A percentile compares a stretch with the other conserved stretches of the same genome.
Evolutionary conservation across 1,140 invertebrate species (phyloP).

Genomic region (Zaprionus davidi): DNA sequence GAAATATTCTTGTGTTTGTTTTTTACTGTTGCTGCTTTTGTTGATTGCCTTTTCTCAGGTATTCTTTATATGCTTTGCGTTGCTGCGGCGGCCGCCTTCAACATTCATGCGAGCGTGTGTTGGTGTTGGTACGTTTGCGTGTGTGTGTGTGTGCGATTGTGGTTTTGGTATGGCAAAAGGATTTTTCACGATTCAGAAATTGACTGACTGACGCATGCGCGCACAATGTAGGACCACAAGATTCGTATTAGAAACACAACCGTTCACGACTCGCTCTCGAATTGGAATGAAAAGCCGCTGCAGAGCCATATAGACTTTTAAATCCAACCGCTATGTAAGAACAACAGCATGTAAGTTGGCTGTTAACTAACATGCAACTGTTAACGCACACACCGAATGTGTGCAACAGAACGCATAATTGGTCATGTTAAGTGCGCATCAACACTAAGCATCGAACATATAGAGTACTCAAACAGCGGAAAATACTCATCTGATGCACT

Average conservation of each 20-base stretch:
- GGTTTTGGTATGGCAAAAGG: conserved; percentile 54
- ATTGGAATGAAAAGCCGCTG: conserved; percentile 69
- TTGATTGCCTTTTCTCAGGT: conserved; percentile 55
- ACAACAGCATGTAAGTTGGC: conserved; percentile 20
- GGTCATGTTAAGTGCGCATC: conserved; percentile 1
- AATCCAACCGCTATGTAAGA: conserved; percentile 38
- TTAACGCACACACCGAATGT: neutral
- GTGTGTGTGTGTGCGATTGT: conserved; percentile 6
- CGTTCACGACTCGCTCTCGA: conserved; percentile 68
- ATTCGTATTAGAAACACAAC: conserved; percentile 57
- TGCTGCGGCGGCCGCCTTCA: conserved; percentile 16
- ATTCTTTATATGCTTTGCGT: conserved; percentile 46
- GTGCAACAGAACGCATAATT: neutral
- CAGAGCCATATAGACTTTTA: conserved; percentile 54
- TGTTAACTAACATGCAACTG: conserved; percentile 4
- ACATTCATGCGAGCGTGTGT: conserved; percentile 21
- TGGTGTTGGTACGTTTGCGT: conserved; percentile 14
- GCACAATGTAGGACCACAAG: conserved; percentile 47
- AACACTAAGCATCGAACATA: too few species aligned
- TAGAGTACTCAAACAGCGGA: too few species aligned
- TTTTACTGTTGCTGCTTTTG: conserved; percentile 19
- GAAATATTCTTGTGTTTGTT: conserved; percentile 35
- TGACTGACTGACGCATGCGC: conserved; percentile 50
- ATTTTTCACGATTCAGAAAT: conserved; percentile 59
- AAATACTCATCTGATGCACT: too few species aligned